Conservation (phyloP, 2,113 vertebrate genomes). For the Tichodroma muraria region DNA sequence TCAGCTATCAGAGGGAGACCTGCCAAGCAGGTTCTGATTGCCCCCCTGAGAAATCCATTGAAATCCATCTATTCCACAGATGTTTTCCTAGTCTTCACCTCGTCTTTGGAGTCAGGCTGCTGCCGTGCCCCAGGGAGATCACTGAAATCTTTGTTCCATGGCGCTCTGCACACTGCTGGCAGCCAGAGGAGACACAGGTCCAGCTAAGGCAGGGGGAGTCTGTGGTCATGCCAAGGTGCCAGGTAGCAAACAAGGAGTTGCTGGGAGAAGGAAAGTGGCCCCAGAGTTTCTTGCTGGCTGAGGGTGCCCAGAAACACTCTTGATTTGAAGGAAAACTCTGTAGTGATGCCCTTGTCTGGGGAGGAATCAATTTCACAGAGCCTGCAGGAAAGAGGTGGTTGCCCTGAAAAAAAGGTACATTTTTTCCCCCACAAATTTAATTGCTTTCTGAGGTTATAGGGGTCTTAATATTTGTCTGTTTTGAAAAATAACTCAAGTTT, state of each 20-base stretch:
- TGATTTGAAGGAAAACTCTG: background rate
- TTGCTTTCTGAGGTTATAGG: background rate
- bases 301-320: background rate
- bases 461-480: background rate
- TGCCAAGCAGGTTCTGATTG: background rate
- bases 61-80: accelerated
- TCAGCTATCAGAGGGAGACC: background rate
- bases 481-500: background rate
- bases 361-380: background rate
- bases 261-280: background rate
- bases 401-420: background rate
- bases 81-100: accelerated
- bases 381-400: background rate
- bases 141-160: background rate
- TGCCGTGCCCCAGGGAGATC: background rate
- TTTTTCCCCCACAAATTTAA: background rate
- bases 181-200: background rate
- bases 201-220: background rate
- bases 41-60: background rate
- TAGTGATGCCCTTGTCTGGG: background rate
- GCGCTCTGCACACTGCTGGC: background rate
- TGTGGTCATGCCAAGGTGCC: background rate
- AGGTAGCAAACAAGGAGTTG: background rate
- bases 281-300: background rate
- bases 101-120: background rate